Evolutionary conservation across 1,140 invertebrate genomes (phyloP).

Genomic region (Magallana ariakensis): DNA sequence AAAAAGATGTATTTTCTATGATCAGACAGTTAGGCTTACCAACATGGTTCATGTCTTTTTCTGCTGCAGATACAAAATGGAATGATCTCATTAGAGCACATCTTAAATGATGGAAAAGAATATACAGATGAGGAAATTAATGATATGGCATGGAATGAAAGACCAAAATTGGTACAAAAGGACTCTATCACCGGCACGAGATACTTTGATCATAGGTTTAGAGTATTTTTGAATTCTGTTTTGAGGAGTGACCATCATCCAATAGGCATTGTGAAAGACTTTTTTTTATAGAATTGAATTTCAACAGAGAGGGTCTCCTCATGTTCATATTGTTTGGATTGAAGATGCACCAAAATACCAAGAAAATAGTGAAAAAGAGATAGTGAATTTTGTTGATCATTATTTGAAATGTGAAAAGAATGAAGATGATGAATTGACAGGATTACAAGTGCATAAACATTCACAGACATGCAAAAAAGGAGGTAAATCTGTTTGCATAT

Average conservation of each 20-base stretch:
- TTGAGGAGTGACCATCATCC: conserved; percentile 21
- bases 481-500: too few relatives aligned
- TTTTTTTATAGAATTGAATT: conserved; percentile 48
- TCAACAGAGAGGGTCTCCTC: conserved; percentile 50
- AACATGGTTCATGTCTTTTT: conserved; percentile 55
- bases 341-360: too few relatives aligned
- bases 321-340: too few relatives aligned
- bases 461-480: too few relatives aligned
- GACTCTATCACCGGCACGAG: conserved; percentile 45
- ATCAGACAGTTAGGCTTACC: conserved; percentile 61
- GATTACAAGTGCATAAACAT: too few relatives aligned
- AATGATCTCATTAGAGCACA: conserved; percentile 32
- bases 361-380: too few relatives aligned
- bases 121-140: conserved; percentile 31
- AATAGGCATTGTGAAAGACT: not conserved
- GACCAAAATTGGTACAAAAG: conserved; percentile 43
- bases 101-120: not conserved
- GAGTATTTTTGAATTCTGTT: conserved; percentile 18
- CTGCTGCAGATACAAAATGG: conserved; percentile 60
- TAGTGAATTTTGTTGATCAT: too few relatives aligned
- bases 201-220: not conserved
- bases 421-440: too few relatives aligned
- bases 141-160: conserved; percentile 30
- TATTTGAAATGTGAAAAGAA: too few relatives aligned
- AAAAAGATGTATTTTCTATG: conserved; percentile 65